Base-by-base conservation (phyloP, 2,888 invertebrate genomes). In the Aphrophora alni region DNA sequence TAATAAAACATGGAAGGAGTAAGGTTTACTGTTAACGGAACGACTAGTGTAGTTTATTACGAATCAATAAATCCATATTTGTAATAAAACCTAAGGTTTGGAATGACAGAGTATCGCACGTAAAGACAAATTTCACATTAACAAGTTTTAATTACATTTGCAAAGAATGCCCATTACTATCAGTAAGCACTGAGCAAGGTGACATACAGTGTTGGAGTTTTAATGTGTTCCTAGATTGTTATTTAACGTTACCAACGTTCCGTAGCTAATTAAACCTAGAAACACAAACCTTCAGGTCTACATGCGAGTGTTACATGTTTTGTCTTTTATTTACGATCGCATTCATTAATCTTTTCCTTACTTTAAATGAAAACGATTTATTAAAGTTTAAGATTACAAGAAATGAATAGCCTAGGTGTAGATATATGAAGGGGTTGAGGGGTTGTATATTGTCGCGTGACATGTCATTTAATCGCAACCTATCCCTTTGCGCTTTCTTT, bases 361-460 rank as follows among this genome's bases (percentile, higher is more conserved):
- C 59, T 59, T 59, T 14, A 21, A 59, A 59, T 59, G 21, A 14
- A 59, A 59, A 59, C 59, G 59, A 21, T 59, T 59, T 59, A 59
- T 59, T 59, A 59, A 59, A 59, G 21, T n/a, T 59, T 59, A 59
- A 59, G 59, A 59, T 59, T 59, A 59, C 21, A 59, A 59, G 59
- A 59, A 59, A 59, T 14, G 59, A 21, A 21, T 21, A 59, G 21
- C 59, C 4, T 21, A 59, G 21, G 21, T 8, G 59, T 21, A 21
- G 59, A 5, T 33, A 5, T 59, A 59, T n/a, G 21, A 59, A 21
- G 59, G 21, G n/a, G n/a, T n/a, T n/a, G n/a, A n/a, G n/a, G n/a
- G n/a, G n/a, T n/a, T n/a, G 7, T 44, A 59, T 2, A 10, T 33
- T 33, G 21, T 59, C n/a, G 59, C 59, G 59, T 59, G 59, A 59